Evolutionary conservation across 92 coral and sea anemone genomes (phyloP), one percentile per base, ranked within the genome.

Genomic region (Heteractis magnifica): DNA sequence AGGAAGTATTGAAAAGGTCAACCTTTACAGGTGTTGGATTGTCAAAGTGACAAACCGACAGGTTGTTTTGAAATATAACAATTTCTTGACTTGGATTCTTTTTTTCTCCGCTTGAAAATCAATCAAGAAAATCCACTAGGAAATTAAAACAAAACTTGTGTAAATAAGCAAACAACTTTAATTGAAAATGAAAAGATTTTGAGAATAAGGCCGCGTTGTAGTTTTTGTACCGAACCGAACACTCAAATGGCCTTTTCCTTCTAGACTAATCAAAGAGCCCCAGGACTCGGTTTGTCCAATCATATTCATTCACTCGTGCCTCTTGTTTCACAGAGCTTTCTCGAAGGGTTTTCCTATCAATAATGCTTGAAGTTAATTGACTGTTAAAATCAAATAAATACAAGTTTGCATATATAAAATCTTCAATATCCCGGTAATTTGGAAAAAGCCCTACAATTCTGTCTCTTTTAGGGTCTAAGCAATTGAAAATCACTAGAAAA

Each of bases 31-130:
- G 73, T 68, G 49, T 68, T 26, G 20, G 8, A 68, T 68, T 68
- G 73, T 68, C 5, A 15, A 26, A 68, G 73, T 26, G 73, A 68
- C 73, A 68, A 23, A 68, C 20, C 26, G 73, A 68, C 73, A 68
- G 73, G 73, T 68, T 68, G 73, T 68, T 68, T 23, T 26, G 48
- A 23, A 68, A 68, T 3, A 68, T 16, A 18, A 18, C 49, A n/a
- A 68, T 23, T 68, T 68, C 48, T 23, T 68, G 73, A 26, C 23
- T 10, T 68, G 20, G 26, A n/a, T 68, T 68, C 15, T 5, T 68
- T 5, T 68, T 68, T 23, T 68, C 23, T 23, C 8, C 3, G 49
- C 73, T 26, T 8, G 49, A 48, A 68, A 68, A 68, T 68, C 23
- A 68, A 64, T 64, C 3, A 18, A 5, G 21, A 64, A 0, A 18